These are phyloP conservation scores for Xenentodon cancila DNA, from an alignment of 2,797 vertebrate species.

Conservation along the genomic window DNA sequence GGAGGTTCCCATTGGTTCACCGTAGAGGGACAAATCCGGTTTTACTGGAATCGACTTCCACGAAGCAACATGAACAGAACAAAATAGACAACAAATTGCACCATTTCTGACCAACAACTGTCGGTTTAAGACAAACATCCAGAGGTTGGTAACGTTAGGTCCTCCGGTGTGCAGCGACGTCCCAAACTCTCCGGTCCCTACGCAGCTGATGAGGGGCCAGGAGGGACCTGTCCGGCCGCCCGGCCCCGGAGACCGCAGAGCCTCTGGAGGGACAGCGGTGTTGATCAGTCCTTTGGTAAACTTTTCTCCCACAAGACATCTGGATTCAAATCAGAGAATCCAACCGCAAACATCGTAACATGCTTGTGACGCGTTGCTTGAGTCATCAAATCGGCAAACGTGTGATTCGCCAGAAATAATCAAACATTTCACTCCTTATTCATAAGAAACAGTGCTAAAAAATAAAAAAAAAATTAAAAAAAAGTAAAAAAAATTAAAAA, in stretches of 20 bases:
- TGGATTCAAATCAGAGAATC: conserved; percentile 20
- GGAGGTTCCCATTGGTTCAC: too few species aligned
- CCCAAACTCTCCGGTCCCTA: background rate
- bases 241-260: background rate
- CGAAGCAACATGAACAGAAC: conserved; percentile 21
- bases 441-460: conserved; percentile 39
- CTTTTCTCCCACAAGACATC: conserved; percentile 22
- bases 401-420: conserved; percentile 3
- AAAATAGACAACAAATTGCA: conserved; percentile 23
- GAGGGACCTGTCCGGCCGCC: background rate
- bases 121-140: background rate
- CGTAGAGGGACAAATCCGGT: too few species aligned
- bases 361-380: background rate
- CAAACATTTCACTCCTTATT: too few species aligned
- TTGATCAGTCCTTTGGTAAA: conserved; percentile 73
- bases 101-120: conserved; percentile 6
- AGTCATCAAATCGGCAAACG: background rate
- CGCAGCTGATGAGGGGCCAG: conserved; percentile 3
- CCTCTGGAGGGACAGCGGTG: conserved; percentile 26
- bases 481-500: too few species aligned
- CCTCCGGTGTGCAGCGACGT: too few species aligned
- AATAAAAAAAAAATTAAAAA: too few species aligned
- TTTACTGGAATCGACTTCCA: conserved; percentile 31
- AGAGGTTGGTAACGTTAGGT: too few species aligned
- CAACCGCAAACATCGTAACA: background rate